These are phyloP conservation scores for Orchesellides sinensis DNA, from an alignment of 2,888 invertebrate species.

Conservation along the genomic window DNA sequence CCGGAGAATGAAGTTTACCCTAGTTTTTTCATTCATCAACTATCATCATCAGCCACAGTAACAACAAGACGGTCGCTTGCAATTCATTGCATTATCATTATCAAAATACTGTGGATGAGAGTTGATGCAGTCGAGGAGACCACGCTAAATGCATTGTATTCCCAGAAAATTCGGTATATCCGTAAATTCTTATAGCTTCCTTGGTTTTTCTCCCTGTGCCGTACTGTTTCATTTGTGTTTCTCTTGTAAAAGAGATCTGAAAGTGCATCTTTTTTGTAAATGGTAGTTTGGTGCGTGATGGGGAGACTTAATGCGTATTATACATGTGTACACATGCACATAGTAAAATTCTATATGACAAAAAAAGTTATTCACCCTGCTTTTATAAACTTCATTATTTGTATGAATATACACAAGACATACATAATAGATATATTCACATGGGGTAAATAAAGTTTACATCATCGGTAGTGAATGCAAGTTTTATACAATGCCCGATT, in stretches of 20 bases:
- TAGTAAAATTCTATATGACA: not conserved
- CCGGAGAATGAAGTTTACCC: too few species aligned
- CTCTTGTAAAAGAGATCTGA: not conserved
- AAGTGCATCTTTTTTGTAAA: slow-evolving; percentile 50
- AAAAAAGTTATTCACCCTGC: slow-evolving; percentile 16
- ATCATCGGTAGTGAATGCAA: not conserved
- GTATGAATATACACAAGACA: slow-evolving; percentile 2
- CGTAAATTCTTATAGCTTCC: slow-evolving; percentile 23
- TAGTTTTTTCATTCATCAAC: slow-evolving; percentile 51
- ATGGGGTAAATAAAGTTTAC: not conserved
- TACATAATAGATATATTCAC: not conserved
- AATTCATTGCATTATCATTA: slow-evolving; percentile 20
- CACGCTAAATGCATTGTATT: not conserved
- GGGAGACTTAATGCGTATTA: slow-evolving; percentile 44
- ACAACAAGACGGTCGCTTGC: slow-evolving; percentile 1
- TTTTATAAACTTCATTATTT: slow-evolving; percentile 35
- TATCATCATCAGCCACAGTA: slow-evolving; percentile 7
- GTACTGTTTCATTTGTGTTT: not conserved
- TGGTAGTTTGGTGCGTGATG: slow-evolving; percentile 37
- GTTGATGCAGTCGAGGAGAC: not conserved
- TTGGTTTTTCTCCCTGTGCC: slow-evolving; percentile 13
- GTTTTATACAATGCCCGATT: not conserved
- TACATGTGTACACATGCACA: not conserved
- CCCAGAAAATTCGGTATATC: not conserved
- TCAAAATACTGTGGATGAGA: slow-evolving; percentile 22